Base-by-base conservation (phyloP, 2,888 invertebrate genomes). In the Siphonodentalium dalli region DNA sequence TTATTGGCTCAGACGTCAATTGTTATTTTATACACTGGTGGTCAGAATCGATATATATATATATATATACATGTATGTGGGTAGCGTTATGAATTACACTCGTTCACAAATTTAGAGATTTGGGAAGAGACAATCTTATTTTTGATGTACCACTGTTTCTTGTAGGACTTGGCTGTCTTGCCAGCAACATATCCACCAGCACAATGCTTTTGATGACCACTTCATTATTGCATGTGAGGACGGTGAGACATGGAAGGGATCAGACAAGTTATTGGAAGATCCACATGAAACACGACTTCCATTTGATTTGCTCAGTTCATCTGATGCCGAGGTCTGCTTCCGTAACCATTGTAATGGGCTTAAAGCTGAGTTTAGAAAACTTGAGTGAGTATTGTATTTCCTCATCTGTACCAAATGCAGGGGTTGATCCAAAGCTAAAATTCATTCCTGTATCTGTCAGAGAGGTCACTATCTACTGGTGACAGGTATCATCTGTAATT, bases 161-260 rank as follows among this genome's bases (percentile, higher is more conserved):
- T 81, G 27, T 80, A 92, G 92, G 75, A 92, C 93, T 78, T 97
- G 97, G 97, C 86, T 89, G 47, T 87, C 89, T 68, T 90, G 94
- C 53, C 88, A 92, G 64, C 89, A 90, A 58, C 90, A 91, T 82
- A 86, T 98, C 66, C 89, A 91, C 65, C 87, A 89, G 48, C 96
- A 97, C 83, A 90, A 92, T n/a, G 92, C 95, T 81, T 97, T 94
- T 84, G 89, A 90, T 51, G 89, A 90, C 74, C 93, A 92, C 85
- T 98, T 96, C 85, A 91, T 92, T 71, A 90, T 91, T 75, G 88
- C 89, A 71, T 88, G 89, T 49, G 89, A 89, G 69, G 88, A 88
- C 71, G 88, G 86, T 69, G 88, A 88, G 71, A 88, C 86, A 42
- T 92, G 89, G 91, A 88, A 88, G 61, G 90, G 89, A 80, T 87